phyloP scores from a whole-genome alignment of 2,113 vertebrate genomes.

The Geococcyx californianus region DNA sequence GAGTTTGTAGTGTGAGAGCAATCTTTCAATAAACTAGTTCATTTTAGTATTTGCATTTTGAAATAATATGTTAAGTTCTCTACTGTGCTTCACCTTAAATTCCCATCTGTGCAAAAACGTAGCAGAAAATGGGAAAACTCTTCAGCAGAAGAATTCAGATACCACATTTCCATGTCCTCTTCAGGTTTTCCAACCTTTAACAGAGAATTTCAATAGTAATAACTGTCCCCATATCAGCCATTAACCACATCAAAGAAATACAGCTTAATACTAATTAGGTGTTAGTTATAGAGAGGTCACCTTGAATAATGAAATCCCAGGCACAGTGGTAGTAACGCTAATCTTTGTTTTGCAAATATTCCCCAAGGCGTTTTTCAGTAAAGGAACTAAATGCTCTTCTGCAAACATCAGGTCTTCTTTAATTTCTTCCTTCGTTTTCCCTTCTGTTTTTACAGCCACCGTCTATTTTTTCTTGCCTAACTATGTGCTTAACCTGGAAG shows the following conservation, averaged over 20 bases:
- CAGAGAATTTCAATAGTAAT: neutral
- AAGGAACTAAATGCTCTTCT: neutral
- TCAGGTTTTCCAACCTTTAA: neutral
- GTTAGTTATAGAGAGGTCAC: neutral
- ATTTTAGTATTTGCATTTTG: neutral
- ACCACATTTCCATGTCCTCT: neutral
- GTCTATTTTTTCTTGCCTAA: neutral
- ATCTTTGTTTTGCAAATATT: conserved; percentile 48
- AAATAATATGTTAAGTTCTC: neutral
- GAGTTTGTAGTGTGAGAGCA: neutral
- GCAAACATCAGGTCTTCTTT: neutral
- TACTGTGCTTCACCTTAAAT: neutral
- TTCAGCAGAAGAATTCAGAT: neutral
- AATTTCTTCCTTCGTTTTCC: neutral
- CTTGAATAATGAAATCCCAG: neutral
- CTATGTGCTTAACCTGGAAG: neutral
- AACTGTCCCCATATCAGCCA: neutral
- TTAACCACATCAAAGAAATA: conserved; percentile 15
- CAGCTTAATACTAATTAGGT: neutral
- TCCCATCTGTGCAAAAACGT: neutral
- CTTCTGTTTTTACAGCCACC: neutral
- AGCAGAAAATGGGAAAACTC: neutral
- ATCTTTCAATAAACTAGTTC: neutral
- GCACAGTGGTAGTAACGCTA: neutral
- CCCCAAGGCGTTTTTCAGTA: neutral